Evolutionary conservation across 2,113 vertebrate species (phyloP).

Genomic region (Channa maculata): DNA sequence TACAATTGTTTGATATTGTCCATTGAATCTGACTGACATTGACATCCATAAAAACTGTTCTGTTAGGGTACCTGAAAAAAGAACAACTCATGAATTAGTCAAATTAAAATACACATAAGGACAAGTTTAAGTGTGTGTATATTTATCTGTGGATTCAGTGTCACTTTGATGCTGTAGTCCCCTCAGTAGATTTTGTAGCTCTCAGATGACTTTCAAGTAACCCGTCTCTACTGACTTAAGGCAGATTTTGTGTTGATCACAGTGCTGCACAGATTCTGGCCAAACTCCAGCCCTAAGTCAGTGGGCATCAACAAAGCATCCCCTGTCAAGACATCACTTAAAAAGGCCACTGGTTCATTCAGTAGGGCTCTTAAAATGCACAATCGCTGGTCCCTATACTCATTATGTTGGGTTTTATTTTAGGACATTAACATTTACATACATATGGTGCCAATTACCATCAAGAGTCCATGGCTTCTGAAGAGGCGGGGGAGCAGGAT

Average conservation of each 20-base stretch:
- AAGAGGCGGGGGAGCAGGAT: constrained; percentile 6
- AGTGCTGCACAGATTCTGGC: not conserved
- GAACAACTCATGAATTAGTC: no score
- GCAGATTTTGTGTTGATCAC: constrained; percentile 44
- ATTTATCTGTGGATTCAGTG: not conserved
- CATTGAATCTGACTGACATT: no score
- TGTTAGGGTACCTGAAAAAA: no score
- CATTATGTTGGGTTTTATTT: constrained; percentile 52
- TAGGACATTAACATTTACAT: constrained; percentile 55
- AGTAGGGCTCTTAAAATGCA: constrained; percentile 37
- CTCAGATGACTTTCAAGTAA: constrained; percentile 18
- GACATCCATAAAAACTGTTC: no score
- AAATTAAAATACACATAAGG: no score
- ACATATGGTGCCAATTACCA: constrained; percentile 51
- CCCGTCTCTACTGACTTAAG: not conserved
- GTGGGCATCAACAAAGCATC: constrained; percentile 26
- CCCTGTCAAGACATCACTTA: constrained; percentile 44
- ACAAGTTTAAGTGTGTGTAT: no score
- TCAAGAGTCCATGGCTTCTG: constrained; percentile 30
- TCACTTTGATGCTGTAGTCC: not conserved
- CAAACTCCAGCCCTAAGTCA: constrained; percentile 27
- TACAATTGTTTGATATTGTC: no score
- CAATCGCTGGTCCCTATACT: constrained; percentile 35
- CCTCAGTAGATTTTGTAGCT: not conserved
- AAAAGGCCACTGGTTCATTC: constrained; percentile 71